phyloP scores from a whole-genome alignment of 2,888 invertebrate species.

The Gandaritis pyraliata region DNA sequence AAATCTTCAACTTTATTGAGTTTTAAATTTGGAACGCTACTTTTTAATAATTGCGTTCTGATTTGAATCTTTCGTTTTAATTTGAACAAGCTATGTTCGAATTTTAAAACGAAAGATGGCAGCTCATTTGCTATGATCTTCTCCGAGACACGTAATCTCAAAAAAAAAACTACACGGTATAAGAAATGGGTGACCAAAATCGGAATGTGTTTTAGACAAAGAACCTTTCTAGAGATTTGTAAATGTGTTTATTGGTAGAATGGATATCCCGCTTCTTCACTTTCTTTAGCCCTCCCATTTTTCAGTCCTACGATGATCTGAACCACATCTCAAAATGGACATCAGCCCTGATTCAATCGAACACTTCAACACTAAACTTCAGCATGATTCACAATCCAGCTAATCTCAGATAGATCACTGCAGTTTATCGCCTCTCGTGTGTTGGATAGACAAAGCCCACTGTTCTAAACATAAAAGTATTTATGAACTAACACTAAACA shows the following conservation, averaged over 20 bases:
- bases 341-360: slow-evolving; percentile 8
- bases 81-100: too few species aligned
- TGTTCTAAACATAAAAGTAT: slow-evolving; percentile 65
- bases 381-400: slow-evolving; percentile 37
- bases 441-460: slow-evolving; percentile 74
- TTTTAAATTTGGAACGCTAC: slow-evolving; percentile 32
- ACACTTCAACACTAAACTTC: slow-evolving; percentile 21
- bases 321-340: slow-evolving; percentile 7
- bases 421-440: slow-evolving; percentile 54
- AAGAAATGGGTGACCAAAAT: too few species aligned
- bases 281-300: too few species aligned
- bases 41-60: slow-evolving; percentile 29
- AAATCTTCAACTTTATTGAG: slow-evolving; percentile 34
- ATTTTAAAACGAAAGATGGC: too few species aligned
- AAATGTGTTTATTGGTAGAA: too few species aligned
- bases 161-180: too few species aligned
- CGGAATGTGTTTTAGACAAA: too few species aligned
- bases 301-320: neutral
- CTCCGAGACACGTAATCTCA: too few species aligned
- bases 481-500: slow-evolving; percentile 49
- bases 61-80: slow-evolving; percentile 16
- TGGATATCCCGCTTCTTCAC: too few species aligned
- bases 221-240: too few species aligned
- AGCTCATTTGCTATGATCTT: too few species aligned
- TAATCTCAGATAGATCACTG: slow-evolving; percentile 42